Evolutionary conservation across 2,113 vertebrate species (phyloP), one percentile per base, ranked within the genome.

Genomic region (Notarius quadriscutis): DNA sequence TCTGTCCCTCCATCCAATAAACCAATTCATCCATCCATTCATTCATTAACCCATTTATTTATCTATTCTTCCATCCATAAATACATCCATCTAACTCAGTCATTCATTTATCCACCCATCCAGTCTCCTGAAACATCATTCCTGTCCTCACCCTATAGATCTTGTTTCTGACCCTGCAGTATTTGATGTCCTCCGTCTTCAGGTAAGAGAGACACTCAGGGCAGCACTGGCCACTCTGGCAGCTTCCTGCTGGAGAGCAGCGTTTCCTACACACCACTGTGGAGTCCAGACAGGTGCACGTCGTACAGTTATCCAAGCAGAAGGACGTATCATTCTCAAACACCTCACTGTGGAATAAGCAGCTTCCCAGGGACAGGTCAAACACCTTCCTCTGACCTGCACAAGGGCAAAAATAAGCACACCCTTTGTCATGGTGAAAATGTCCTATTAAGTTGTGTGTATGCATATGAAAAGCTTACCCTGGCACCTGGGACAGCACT

Each of bases 321-420:
- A 99, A 98, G 1, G 93, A 95, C 0, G 96, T 95, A 5, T 95
- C 95, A 10, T 99, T 97, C 91, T 99, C 97, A 83, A 98, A 97
- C 34, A 99, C 97, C 0, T 99, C 97, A 74, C 97, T 99, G 91
- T 96, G 97, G 93, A 99, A 99, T 51, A 99, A 94, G 89, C 98
- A 99, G 93, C 97, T 99, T 90, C 98, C 97, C 88, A 96, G 95
- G 0, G 96, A 97, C 85, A 99, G 95, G 90, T 99, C 98, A 88
- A 99, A 99, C 90, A 99, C 98, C 93, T 97, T 99, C 93, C 98
- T 97, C 94, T 99, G 98, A 87, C 98, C 98, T 99, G 86, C 60
- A 90, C 87, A 75, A 58, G 84, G 41, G 17, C 50, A 77, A 62
- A 89, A 34, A 85, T 7, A 72, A 74, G 84, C 12, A 80, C 14